A percentile compares a stretch with the other conserved stretches of the same genome.
Conservation (phyloP, 2,888 invertebrate species). For the Drosophila neotestacea region DNA sequence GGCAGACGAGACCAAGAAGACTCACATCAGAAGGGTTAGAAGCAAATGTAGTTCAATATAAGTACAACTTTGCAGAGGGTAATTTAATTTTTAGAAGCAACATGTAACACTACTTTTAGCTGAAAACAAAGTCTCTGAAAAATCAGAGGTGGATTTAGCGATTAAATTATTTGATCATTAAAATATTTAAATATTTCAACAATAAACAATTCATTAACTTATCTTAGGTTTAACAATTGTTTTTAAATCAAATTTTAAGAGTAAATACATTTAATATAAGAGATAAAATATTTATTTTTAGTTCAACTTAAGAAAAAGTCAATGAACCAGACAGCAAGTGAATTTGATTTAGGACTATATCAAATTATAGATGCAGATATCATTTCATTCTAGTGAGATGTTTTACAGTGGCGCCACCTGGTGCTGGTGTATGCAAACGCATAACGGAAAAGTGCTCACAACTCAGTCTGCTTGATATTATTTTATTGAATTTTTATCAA, state of each 20-base stretch:
- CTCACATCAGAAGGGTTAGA: neutral
- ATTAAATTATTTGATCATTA: neutral
- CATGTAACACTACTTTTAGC: neutral
- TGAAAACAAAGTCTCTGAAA: too few species aligned
- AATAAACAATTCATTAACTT: too few species aligned
- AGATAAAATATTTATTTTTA: neutral
- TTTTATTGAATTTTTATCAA: conserved; percentile 78
- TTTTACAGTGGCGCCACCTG: neutral
- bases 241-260: too few species aligned
- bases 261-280: too few species aligned
- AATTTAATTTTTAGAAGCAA: too few species aligned
- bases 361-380: neutral
- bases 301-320: neutral
- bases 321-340: neutral
- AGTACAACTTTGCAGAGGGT: neutral
- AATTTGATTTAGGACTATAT: neutral
- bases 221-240: too few species aligned
- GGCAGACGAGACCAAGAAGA: conserved; percentile 39
- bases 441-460: neutral
- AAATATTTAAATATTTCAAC: too few species aligned
- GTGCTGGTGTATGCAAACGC: neutral
- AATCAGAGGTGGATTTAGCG: neutral
- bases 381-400: neutral
- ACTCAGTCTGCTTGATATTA: conserved; percentile 40
- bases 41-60: neutral